Conservation (phyloP, 1,140 invertebrate genomes). For the Stratiolaelaps scimitus region DNA sequence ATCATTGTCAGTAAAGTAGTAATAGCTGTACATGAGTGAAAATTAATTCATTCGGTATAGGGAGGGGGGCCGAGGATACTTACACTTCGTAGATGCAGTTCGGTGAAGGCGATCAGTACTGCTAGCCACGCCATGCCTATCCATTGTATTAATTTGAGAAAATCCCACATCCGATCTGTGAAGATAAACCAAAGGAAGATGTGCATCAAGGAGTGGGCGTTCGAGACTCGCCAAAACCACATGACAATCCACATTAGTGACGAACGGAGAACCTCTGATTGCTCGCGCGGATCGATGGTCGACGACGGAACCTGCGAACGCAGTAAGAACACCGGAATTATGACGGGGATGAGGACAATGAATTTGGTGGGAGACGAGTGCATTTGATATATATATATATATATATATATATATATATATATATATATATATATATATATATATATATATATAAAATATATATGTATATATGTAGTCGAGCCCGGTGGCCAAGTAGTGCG, state of each 20-base stretch:
- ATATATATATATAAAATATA: no score
- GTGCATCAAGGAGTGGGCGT: slow-evolving; percentile 63
- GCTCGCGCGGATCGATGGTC: slow-evolving; percentile 37
- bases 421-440: no score
- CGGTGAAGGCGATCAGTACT: slow-evolving; percentile 34
- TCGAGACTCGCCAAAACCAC: slow-evolving; percentile 60
- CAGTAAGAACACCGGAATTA: no score
- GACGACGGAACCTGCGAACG: neutral
- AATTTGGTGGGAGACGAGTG: no score
- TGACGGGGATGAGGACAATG: no score
- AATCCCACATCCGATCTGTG: slow-evolving; percentile 51
- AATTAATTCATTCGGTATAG: no score
- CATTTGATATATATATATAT: no score
- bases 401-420: no score
- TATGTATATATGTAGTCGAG: no score
- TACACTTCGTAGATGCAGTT: slow-evolving; percentile 35
- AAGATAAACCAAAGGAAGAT: slow-evolving; percentile 60
- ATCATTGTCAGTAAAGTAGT: no score
- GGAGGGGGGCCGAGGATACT: slow-evolving; percentile 29
- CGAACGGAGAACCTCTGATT: slow-evolving; percentile 46
- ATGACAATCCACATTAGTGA: slow-evolving; percentile 57
- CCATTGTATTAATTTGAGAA: slow-evolving; percentile 35
- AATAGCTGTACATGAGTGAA: no score
- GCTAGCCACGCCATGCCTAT: slow-evolving; percentile 35
- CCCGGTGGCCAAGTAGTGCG: no score